These are phyloP conservation scores for Castor canadensis DNA, from an alignment of 2,113 vertebrate species.

Conservation along the genomic window DNA sequence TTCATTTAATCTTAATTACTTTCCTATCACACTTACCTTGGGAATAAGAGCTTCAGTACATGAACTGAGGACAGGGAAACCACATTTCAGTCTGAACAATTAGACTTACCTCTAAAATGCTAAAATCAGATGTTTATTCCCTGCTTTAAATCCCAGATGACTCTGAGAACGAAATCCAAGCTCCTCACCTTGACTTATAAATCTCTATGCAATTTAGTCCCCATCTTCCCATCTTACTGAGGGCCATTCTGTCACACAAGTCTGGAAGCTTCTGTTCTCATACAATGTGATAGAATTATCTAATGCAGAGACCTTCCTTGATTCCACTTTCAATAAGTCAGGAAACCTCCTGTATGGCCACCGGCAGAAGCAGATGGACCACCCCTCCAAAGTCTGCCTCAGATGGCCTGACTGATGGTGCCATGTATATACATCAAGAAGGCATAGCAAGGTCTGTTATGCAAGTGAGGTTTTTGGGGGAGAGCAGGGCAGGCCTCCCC, in stretches of 20 bases:
- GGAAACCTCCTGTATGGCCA: background rate
- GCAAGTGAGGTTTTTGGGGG: background rate
- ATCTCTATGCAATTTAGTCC: background rate
- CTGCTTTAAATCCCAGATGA: background rate
- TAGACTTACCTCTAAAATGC: background rate
- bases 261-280: background rate
- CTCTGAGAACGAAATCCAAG: background rate
- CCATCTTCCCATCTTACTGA: background rate
- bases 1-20: no score
- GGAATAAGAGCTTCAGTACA: background rate
- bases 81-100: background rate
- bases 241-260: background rate
- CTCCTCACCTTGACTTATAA: no score
- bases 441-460: background rate
- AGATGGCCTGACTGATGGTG: background rate
- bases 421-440: background rate
- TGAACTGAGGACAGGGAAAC: background rate
- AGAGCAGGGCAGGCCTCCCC: background rate
- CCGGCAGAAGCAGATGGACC: no score
- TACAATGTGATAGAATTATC: background rate
- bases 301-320: background rate
- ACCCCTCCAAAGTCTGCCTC: background rate
- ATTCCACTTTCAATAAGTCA: background rate
- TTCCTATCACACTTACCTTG: background rate
- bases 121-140: background rate